Conservation (phyloP, 1,140 invertebrate species). For the Bombus picipes region DNA sequence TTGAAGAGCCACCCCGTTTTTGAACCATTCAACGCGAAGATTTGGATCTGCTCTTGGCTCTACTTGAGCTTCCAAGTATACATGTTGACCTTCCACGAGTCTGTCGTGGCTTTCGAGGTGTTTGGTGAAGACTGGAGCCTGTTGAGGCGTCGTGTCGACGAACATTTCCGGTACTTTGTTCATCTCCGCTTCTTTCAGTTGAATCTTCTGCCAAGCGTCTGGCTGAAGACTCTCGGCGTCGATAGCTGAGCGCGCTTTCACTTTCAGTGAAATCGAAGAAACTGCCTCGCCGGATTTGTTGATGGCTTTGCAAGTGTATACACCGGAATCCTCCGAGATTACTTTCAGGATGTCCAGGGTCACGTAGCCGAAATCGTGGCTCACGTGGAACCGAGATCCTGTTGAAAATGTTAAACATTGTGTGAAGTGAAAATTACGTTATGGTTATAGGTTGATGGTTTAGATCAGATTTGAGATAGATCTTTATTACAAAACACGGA, state of each 20-base stretch:
- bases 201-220: conserved; percentile 94
- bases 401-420: conserved; percentile 58
- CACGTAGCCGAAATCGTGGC: conserved; percentile 96
- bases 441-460: background rate
- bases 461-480: too few relatives aligned
- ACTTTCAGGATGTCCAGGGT: conserved; percentile 95
- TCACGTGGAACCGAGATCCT: conserved; percentile 93
- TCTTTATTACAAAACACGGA: too few relatives aligned
- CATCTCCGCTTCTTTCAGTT: conserved; percentile 94
- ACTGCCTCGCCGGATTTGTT: conserved; percentile 95
- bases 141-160: conserved; percentile 90
- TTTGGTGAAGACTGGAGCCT: conserved; percentile 95
- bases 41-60: conserved; percentile 98
- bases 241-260: conserved; percentile 91
- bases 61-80: conserved; percentile 96
- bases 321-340: conserved; percentile 94
- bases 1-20: conserved; percentile 93
- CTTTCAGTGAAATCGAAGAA: conserved; percentile 93
- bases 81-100: conserved; percentile 93
- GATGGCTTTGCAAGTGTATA: conserved; percentile 96
- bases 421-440: background rate
- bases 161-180: conserved; percentile 93
- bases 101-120: conserved; percentile 94
- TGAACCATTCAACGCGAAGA: conserved; percentile 95
- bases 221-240: conserved; percentile 91